Base-by-base conservation (phyloP, 2,888 invertebrate species). In the Arenicola marina region DNA sequence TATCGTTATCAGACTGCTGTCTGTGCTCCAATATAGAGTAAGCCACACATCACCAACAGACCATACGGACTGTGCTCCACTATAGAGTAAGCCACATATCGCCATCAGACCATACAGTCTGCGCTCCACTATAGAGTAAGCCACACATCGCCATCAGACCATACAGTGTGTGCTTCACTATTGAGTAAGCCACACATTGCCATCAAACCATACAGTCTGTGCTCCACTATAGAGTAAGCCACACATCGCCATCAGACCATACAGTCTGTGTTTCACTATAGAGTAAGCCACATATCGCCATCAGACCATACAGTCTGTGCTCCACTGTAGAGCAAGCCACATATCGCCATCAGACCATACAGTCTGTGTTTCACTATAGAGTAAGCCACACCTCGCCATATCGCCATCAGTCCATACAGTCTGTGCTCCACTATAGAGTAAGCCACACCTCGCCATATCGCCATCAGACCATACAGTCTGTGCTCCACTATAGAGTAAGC, bases 391-490 rank as follows among this genome's bases (percentile, higher is more conserved):
- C 44, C 32, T 15, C n/a, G 46, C 15, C 59, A 55, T 58, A 33
- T 62, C 11, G 61, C 59, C 45, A 38, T 65, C n/a, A 21, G 62
- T 28, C 68, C 68, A 2, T 61, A 66, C 29, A 56, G 61, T 15
- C 58, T 68, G 33, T 32, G 65, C 53, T 61, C 60, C 34, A 56
- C 63, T 7, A 59, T 68, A 11, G 65, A 63, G 68, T 68, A 61
- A 51, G 63, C n/a, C n/a, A n/a, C n/a, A 3, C 44, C 32, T 15
- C n/a, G 46, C 15, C 59, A 55, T 58, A 33, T 62, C 11, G 61
- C 59, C 45, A 38, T 65, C n/a, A 21, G 62, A 32, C 68, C 68
- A 2, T 61, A 66, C 29, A 56, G 61, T 15, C 58, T 68, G 33
- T 32, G 65, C 53, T 61, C 60, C 34, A 56, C 63, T 7, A 59